Evolutionary conservation across 2,888 invertebrate genomes (phyloP).

Genomic region (Drosophila suboccidentalis): DNA sequence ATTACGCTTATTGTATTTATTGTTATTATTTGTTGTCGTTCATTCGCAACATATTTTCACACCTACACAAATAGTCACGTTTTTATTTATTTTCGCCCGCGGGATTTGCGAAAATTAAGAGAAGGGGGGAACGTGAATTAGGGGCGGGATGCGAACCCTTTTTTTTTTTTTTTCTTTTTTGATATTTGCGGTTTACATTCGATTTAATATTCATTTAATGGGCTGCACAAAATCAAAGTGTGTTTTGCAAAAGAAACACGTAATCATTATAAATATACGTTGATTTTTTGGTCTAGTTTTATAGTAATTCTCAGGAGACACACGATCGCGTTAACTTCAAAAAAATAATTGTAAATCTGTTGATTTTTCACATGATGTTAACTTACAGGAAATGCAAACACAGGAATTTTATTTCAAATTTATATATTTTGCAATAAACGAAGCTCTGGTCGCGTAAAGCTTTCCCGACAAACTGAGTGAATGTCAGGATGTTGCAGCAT

Average conservation of each 20-base stretch:
- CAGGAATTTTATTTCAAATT: conserved; percentile 12
- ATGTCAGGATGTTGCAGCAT: conserved; percentile 62
- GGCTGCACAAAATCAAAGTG: conserved; percentile 19
- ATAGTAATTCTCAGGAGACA: neutral
- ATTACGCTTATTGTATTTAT: conserved; percentile 48
- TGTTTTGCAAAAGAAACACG: neutral
- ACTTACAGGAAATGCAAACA: conserved; percentile 46
- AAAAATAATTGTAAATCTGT: neutral
- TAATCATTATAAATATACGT: neutral
- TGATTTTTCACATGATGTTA: conserved; percentile 5
- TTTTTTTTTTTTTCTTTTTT: conserved; percentile 16
- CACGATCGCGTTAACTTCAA: conserved; percentile 16
- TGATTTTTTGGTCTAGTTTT: neutral
- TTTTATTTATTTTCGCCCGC: conserved; percentile 69
- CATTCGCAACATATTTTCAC: conserved; percentile 83
- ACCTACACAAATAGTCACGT: conserved; percentile 83
- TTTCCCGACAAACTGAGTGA: conserved; percentile 63
- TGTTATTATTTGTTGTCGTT: conserved; percentile 55
- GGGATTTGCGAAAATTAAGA: conserved; percentile 43
- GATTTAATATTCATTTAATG: conserved; percentile 49
- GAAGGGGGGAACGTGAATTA: neutral
- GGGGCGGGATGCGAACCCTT: conserved; percentile 39
- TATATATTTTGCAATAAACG: conserved; percentile 2
- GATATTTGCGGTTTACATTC: conserved; percentile 38
- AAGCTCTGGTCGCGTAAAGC: conserved; percentile 46